Percentiles rank a stretch among this genome's conserved stretches.
These are phyloP conservation scores for Aphaenogaster floridana DNA, from an alignment of 1,140 invertebrate species.

Conservation along the genomic window DNA sequence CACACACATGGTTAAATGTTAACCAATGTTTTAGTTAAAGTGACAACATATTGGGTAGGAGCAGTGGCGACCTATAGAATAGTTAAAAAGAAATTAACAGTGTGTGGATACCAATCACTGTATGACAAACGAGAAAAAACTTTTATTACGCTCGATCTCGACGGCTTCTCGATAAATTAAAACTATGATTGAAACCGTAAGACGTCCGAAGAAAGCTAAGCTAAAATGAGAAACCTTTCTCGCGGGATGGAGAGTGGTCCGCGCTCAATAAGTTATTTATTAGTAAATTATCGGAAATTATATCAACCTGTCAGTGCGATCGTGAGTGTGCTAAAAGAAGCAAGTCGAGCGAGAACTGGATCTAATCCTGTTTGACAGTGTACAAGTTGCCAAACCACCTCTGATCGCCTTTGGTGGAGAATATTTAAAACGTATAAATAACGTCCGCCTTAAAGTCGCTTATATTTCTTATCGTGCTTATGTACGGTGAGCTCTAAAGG, in stretches of 20 bases:
- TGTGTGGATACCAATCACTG: neutral
- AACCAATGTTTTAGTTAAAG: no score
- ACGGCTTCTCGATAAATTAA: neutral
- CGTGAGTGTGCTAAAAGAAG: constrained; percentile 42
- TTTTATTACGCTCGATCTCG: neutral
- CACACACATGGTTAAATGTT: no score
- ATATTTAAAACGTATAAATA: constrained; percentile 53
- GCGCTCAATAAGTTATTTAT: constrained; percentile 48
- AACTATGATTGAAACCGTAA: neutral
- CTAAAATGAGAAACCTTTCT: constrained; percentile 15
- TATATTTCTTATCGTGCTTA: constrained; percentile 10
- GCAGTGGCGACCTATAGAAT: no score
- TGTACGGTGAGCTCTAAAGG: neutral
- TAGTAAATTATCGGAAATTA: constrained; percentile 61
- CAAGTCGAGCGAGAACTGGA: constrained; percentile 53
- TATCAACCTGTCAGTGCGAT: constrained; percentile 48
- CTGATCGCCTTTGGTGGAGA: constrained; percentile 21
- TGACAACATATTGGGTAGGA: no score
- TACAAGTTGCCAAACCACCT: constrained; percentile 59
- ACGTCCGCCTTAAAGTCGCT: constrained; percentile 35
- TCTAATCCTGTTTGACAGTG: constrained; percentile 60
- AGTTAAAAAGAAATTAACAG: no score
- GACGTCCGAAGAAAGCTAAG: neutral
- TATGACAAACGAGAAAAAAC: neutral
- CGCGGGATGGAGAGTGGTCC: constrained; percentile 4